Base-by-base conservation (phyloP, 2,888 invertebrate genomes). In the Troides helena region DNA sequence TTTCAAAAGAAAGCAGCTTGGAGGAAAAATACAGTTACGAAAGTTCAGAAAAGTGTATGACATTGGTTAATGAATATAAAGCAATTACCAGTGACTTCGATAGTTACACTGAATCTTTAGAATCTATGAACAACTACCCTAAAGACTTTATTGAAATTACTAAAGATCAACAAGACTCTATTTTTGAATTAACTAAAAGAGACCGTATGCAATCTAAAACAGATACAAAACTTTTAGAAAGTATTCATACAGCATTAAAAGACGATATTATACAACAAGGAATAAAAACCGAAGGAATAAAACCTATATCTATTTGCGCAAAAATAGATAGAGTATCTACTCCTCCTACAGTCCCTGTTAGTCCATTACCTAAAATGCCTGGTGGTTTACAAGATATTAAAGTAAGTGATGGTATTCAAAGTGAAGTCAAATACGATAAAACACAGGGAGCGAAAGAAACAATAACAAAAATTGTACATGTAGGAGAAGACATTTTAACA, bases 321-420 rank as follows among this genome's bases (percentile, higher is more conserved):
- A 81, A 85, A 36, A 74, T 79, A 65, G 83, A 87, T 25, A 88
- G 93, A 74, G 90, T 89, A 43, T 90, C 94, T 71, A 95, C 95
- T 43, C 95, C 95, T 71, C 95, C 95, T 58, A 95, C 95, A 36
- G 95, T 94, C 12, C 95, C 95, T 36, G 95, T 95, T 0, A 95
- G 95, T 82, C 95, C 95, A 74, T 78, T 87, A 76, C 94, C 84
- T 74, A 93, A 86, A 76, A 88, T 79, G 71, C 90, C 85, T 50
- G 84, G 79, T 73, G 83, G 80, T 75, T 86, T 86, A 69, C 88
- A 88, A 77, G 92, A 92, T 73, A 73, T 89, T 0, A 92, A 91
- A 83, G 76, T 85, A 17, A 83, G 82, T 73, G 89, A 89, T 71
- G 86, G 89, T 46, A 84, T 91, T n/a, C 88, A 87, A 78, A 90